Percentiles rank a stretch among this genome's conserved stretches.
These are phyloP conservation scores for Vannuccia rotundouncinata DNA, from an alignment of 2,888 invertebrate genomes.

Conservation along the genomic window DNA sequence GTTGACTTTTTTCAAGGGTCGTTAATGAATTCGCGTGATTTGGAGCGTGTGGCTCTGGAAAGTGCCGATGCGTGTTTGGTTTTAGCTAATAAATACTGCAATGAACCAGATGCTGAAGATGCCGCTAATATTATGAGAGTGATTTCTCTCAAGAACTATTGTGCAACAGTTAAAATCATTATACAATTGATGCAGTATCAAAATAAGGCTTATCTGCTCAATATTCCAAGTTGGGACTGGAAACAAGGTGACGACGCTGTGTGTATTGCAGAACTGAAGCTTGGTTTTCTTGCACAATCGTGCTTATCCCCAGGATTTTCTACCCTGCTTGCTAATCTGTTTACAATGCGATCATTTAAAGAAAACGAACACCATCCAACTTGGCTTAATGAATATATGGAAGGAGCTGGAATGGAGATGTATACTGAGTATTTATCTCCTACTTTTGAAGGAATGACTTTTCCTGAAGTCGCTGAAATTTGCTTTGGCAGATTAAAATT, in stretches of 20 bases:
- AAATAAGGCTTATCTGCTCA: conserved; percentile 98
- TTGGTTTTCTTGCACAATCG: conserved; percentile 98
- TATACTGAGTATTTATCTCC: conserved; percentile 99
- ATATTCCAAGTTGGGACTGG: conserved; percentile 99
- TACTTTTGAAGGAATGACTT: conserved; percentile 98
- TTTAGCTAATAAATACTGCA: conserved; percentile 98
- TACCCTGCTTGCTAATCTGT: conserved; percentile 99
- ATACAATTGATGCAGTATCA: conserved; percentile 99
- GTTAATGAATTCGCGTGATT: conserved; percentile 99
- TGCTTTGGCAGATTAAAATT: conserved; percentile 97
- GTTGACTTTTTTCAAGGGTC: conserved; percentile 97
- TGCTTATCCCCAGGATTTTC: conserved; percentile 99
- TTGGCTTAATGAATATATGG: conserved; percentile 99
- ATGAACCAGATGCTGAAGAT: conserved; percentile 99
- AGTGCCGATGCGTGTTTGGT: conserved; percentile 99
- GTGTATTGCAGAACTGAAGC: conserved; percentile 92
- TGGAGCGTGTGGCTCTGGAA: conserved; percentile 74
- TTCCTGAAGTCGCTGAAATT: conserved; percentile 98
- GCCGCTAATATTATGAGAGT: conserved; percentile 99
- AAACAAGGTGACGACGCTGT: conserved; percentile 99
- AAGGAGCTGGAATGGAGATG: conserved; percentile 99
- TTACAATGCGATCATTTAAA: conserved; percentile 79
- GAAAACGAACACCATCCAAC: conserved; percentile 74
- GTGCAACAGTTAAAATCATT: conserved; percentile 97
- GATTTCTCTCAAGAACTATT: conserved; percentile 99